These are phyloP conservation scores for Batillaria attramentaria DNA, from an alignment of 1,140 invertebrate species.

Conservation along the genomic window DNA sequence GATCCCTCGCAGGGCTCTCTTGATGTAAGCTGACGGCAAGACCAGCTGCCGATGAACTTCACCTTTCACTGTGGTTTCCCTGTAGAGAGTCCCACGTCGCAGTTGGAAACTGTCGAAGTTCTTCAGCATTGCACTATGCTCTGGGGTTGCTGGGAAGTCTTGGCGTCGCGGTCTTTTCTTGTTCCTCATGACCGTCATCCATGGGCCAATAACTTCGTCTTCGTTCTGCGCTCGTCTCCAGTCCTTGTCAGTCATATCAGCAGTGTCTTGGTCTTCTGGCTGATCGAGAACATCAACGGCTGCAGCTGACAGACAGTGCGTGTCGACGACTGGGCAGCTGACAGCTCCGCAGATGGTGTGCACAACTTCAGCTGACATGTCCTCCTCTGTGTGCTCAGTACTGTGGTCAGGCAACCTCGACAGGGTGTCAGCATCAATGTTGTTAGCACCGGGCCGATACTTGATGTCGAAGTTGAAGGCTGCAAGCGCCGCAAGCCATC, in stretches of 20 bases:
- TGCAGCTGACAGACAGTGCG: no score
- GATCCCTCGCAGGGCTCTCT: not conserved
- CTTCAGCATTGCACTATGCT: no score
- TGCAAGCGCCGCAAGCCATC: slow-evolving; percentile 25
- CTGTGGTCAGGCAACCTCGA: slow-evolving; percentile 25
- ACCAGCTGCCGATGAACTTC: slow-evolving; percentile 11
- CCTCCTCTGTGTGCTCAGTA: not conserved
- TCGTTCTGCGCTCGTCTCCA: no score
- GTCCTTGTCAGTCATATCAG: no score
- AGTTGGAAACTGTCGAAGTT: no score
- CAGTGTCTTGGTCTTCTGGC: no score
- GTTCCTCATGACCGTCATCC: no score
- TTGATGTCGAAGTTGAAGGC: slow-evolving; percentile 17
- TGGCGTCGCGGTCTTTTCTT: no score
- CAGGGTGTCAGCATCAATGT: slow-evolving; percentile 35
- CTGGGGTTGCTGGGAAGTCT: no score
- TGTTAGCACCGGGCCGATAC: not conserved
- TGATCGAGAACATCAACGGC: no score
- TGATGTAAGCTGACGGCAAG: not conserved
- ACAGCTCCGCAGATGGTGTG: slow-evolving; percentile 9
- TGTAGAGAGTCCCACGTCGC: not conserved
- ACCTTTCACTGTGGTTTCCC: not conserved
- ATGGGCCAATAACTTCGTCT: no score
- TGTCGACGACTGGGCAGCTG: no score
- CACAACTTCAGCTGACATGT: not conserved